Evolutionary conservation across 2,888 invertebrate genomes (phyloP).

Genomic region (Chrysolina americana): DNA sequence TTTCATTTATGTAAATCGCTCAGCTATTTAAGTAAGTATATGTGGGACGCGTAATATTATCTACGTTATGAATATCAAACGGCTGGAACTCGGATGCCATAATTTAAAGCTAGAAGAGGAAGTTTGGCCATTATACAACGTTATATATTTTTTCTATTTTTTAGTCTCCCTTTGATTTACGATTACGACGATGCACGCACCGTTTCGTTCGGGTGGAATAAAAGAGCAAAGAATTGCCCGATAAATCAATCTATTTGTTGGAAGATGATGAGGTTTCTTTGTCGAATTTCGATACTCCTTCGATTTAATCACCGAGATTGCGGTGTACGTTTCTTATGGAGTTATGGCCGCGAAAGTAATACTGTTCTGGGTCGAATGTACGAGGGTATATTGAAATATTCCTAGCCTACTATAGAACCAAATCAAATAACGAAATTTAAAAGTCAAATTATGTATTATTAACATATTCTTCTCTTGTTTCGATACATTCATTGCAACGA

Average conservation of each 20-base stretch:
- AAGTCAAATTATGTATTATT: no score
- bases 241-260: slow-evolving; percentile 22
- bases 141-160: background rate
- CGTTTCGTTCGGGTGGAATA: slow-evolving; percentile 10
- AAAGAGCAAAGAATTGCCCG: slow-evolving; percentile 18
- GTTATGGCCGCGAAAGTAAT: no score
- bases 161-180: slow-evolving; percentile 19
- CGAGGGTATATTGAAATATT: no score
- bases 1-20: slow-evolving; percentile 5
- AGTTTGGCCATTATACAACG: slow-evolving; percentile 20
- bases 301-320: slow-evolving; percentile 2
- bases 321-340: background rate
- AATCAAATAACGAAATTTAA: no score
- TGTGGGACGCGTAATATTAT: slow-evolving; percentile 18
- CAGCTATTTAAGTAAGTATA: slow-evolving; percentile 6
- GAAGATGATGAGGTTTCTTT: slow-evolving; percentile 16
- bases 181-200: slow-evolving; percentile 17
- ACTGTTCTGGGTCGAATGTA: no score
- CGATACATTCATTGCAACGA: no score
- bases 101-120: slow-evolving; percentile 21
- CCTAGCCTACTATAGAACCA: no score
- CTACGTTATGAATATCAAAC: slow-evolving; percentile 16
- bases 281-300: slow-evolving; percentile 11
- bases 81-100: slow-evolving; percentile 11
- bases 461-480: no score